phyloP scores from a whole-genome alignment of 2,888 invertebrate genomes.

The Zelleria hepariella region DNA sequence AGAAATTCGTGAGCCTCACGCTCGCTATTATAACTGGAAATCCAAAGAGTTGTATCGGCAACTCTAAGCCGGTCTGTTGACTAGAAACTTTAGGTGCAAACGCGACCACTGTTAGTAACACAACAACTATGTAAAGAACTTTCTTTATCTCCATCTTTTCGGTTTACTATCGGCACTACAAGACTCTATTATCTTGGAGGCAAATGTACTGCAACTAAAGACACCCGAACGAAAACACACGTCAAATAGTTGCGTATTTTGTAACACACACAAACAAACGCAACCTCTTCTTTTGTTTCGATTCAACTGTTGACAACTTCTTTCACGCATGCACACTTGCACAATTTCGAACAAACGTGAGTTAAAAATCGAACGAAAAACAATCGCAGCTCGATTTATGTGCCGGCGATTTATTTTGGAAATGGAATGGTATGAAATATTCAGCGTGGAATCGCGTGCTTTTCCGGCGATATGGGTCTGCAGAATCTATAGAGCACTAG shows the following conservation, averaged over 20 bases:
- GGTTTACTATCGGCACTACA: neutral
- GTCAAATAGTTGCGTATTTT: neutral
- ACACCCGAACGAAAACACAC: neutral
- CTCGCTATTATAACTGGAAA: constrained; percentile 87
- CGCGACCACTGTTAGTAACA: constrained; percentile 18
- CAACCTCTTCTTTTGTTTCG: neutral
- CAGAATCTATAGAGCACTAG: constrained; percentile 16
- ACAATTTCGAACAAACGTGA: neutral
- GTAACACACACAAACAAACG: neutral
- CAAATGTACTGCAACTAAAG: neutral
- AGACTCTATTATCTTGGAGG: neutral
- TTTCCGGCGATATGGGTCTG: neutral
- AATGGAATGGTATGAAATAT: neutral
- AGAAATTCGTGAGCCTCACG: constrained; percentile 84
- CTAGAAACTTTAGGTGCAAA: constrained; percentile 17
- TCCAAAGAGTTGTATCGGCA: constrained; percentile 88
- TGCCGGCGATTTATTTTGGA: neutral
- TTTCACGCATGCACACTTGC: neutral
- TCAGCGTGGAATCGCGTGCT: constrained; percentile 2
- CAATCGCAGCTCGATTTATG: neutral
- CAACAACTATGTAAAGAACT: neutral
- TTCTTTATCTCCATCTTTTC: constrained; percentile 2
- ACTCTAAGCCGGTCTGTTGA: constrained; percentile 74
- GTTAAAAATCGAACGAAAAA: neutral
- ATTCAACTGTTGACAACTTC: neutral